phyloP scores from a whole-genome alignment of 2,797 vertebrate species.

The Crotalus adamanteus region DNA sequence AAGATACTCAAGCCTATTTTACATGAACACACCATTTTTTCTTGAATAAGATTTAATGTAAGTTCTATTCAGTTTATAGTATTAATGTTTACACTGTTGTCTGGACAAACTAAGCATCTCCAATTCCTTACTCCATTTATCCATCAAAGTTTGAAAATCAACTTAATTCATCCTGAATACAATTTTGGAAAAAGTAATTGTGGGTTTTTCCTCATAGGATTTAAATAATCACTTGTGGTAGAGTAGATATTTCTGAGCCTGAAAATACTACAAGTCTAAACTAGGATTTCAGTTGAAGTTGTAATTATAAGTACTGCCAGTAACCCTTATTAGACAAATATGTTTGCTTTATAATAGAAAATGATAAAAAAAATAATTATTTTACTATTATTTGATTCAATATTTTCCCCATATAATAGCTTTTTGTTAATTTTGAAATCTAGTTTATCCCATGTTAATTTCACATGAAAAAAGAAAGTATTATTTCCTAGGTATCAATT shows the following conservation, averaged over 20 bases:
- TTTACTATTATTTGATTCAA: not conserved
- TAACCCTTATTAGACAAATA: not conserved
- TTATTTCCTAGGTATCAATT: not conserved
- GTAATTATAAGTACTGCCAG: not conserved
- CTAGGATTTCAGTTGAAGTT: not conserved
- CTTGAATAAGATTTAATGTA: not conserved
- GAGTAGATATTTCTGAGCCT: not conserved
- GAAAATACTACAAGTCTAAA: not conserved
- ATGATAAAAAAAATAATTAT: not conserved
- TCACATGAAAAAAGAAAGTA: not conserved
- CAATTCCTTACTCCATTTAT: not conserved
- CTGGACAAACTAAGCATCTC: not conserved
- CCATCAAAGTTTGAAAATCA: not conserved
- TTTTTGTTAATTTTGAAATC: not conserved
- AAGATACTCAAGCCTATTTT: not conserved
- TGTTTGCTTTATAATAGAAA: not conserved
- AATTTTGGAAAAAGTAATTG: not conserved
- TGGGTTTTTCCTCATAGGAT: not conserved
- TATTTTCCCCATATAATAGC: not conserved
- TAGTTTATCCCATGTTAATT: not conserved
- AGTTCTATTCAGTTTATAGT: not conserved
- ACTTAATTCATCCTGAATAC: not conserved
- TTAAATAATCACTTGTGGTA: not conserved
- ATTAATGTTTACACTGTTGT: not conserved
- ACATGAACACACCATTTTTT: not conserved